Evolutionary conservation across 2,888 invertebrate genomes (phyloP), one percentile per base, ranked within the genome.

Genomic region (Osmoderma eremita): DNA sequence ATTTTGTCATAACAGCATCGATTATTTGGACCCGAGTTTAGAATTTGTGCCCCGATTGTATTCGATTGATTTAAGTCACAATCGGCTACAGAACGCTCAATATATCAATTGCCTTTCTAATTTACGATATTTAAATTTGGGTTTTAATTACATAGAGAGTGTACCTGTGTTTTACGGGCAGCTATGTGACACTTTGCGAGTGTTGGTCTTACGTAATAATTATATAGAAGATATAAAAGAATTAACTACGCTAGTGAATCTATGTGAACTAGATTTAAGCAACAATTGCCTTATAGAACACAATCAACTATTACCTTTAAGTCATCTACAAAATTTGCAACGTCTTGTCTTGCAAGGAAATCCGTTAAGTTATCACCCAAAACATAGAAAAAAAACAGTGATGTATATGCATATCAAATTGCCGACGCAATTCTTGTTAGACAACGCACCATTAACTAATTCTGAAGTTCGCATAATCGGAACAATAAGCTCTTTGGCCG

Each of bases 271-370:
- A 53, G 88, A 90, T 80, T 76, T 90, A 51, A 86, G 88, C 0
- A 85, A 86, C 63, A 91, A 90, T 77, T 88, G 86, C 74, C 78
- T 91, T 65, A 76, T 87, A 12, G 86, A 89, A 69, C 90, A 90
- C 76, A 79, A 82, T n/a, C 79, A 80, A 41, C 78, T 90, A 10
- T 79, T 84, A 74, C 85, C 87, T 5, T 74, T 90, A 10, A 84
- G 85, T 53, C 83, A 84, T 50, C 81, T 90, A 71, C 78, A 84
- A 1, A 82, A 84, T 0, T 79, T 90, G 3, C 80, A 84, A 51
- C 85, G 83, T 77, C 75, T 90, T 10, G 85, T 84, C 72, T 80
- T 90, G 12, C 82, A 83, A 70, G 87, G 87, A 3, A 90, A 90
- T 82, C 90, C 90, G 0, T 75, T 90, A 24, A 83, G 85, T 58